phyloP scores from a whole-genome alignment of 2,797 vertebrate species.

The Phataginus tetradactyla region DNA sequence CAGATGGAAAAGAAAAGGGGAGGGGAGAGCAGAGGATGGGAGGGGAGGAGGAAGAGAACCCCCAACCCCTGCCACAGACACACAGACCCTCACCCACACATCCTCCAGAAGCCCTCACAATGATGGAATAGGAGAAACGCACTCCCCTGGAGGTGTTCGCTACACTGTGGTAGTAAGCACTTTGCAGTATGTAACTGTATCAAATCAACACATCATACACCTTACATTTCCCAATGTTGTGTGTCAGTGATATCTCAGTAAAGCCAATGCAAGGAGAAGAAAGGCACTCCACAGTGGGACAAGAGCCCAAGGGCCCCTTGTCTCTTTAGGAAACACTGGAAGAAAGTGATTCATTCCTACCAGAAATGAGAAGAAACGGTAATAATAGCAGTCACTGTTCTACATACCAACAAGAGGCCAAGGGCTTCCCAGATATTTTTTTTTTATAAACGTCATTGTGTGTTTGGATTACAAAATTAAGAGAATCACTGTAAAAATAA shows the following conservation, averaged over 20 bases:
- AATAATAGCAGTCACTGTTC: not conserved
- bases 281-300: not conserved
- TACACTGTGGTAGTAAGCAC: not conserved
- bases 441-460: conserved; percentile 44
- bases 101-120: conserved; percentile 14
- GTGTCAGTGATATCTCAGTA: not conserved
- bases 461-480: conserved; percentile 46
- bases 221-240: not conserved
- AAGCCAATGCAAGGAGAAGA: not conserved
- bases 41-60: not conserved
- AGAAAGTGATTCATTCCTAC: conserved; percentile 1
- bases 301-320: not conserved
- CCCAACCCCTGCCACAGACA: not conserved
- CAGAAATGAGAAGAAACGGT: not conserved
- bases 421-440: conserved; percentile 38
- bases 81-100: not conserved
- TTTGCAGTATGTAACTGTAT: not conserved
- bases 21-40: too few relatives aligned
- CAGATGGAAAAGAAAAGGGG: not conserved
- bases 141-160: not conserved
- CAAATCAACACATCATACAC: too few relatives aligned
- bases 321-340: conserved; percentile 38
- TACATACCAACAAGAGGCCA: not conserved
- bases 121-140: not conserved
- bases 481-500: not conserved